Evolutionary conservation across 2,113 vertebrate species (phyloP).

Genomic region (Argyrosomus japonicus): DNA sequence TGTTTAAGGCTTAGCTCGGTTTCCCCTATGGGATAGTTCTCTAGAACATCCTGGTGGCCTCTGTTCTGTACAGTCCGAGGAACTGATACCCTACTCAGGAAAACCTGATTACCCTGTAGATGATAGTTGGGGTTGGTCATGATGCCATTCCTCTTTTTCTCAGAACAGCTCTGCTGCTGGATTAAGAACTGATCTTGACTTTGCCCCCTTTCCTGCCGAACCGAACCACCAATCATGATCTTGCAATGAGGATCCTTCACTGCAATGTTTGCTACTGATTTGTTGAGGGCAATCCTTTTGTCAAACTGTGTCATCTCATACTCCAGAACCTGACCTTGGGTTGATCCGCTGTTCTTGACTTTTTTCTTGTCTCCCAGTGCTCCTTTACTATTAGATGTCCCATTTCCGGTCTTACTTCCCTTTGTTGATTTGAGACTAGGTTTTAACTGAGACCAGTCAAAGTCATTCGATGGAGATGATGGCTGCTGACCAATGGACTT

Average conservation of each 20-base stretch:
- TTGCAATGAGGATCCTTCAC: constrained; percentile 90
- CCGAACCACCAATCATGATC: constrained; percentile 85
- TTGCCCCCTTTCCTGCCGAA: constrained; percentile 87
- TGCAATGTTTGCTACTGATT: constrained; percentile 84
- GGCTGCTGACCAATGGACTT: constrained; percentile 91
- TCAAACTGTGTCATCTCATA: constrained; percentile 99
- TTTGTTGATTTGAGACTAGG: constrained; percentile 91
- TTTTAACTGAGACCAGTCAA: constrained; percentile 96
- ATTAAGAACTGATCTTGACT: constrained; percentile 91
- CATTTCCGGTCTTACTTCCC: constrained; percentile 87
- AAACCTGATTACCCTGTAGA: constrained; percentile 96
- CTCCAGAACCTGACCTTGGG: constrained; percentile 92
- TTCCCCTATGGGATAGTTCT: constrained; percentile 93
- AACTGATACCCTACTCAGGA: constrained; percentile 93
- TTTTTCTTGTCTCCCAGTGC: constrained; percentile 90
- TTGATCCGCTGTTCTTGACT: constrained; percentile 86
- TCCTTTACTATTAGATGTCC: constrained; percentile 85
- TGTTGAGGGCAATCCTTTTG: constrained; percentile 88
- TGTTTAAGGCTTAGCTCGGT: constrained; percentile 98
- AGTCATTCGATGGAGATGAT: constrained; percentile 91
- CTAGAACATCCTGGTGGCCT: constrained; percentile 92
- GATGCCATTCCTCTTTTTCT: constrained; percentile 97
- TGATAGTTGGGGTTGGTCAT: constrained; percentile 99
- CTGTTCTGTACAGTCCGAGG: constrained; percentile 89
- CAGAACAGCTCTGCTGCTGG: constrained; percentile 92